Evolutionary conservation across 2,888 invertebrate species (phyloP), one percentile per base, ranked within the genome.

Genomic region (Hedya salicella): DNA sequence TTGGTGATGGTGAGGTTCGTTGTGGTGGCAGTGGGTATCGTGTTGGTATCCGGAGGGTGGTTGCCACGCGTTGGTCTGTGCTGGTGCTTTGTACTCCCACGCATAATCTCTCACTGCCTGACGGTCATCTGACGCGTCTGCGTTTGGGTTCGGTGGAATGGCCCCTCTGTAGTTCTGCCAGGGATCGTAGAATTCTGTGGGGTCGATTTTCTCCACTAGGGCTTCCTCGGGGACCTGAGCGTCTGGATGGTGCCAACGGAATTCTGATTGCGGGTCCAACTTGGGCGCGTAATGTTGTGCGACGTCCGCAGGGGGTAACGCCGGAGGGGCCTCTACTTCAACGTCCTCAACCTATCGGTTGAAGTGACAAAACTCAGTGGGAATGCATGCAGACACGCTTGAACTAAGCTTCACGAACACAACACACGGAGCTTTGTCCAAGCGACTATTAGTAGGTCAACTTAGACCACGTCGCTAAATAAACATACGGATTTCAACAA

Each of bases 141-240:
- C 77, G 25, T 84, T 77, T 50, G 72, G 70, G 50, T 73, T 77
- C 4, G 85, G 86, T 56, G 89, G 91, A 75, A 92, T 90, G 69
- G 92, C 86, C 73, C 92, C 93, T 83, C 92, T 91, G 83, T 95
- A 95, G 77, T 94, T 92, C 75, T 95, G 94, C 97, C 97, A 97
- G 62, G 96, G 96, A 92, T 97, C 96, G 86, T 85, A 78, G 71
- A 87, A 82, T 68, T 88, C 80, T 39, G 81, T 70, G 73, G 83
- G 66, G 68, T 89, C 83, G 69, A 87, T 74, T 57, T 77, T 79
- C 46, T 75, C 70, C 5, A 69, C 57, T 68, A 84, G 76, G 16
- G 46, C 42, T 68, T 46, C 52, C 2, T 85, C 79, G 59, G 73
- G 67, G 25, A 70, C 75, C 77, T 87, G 85, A 2, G 77, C 73